Evolutionary conservation across 2,888 invertebrate species (phyloP), one percentile per base, ranked within the genome.

Genomic region (Hydriomena furcata): DNA sequence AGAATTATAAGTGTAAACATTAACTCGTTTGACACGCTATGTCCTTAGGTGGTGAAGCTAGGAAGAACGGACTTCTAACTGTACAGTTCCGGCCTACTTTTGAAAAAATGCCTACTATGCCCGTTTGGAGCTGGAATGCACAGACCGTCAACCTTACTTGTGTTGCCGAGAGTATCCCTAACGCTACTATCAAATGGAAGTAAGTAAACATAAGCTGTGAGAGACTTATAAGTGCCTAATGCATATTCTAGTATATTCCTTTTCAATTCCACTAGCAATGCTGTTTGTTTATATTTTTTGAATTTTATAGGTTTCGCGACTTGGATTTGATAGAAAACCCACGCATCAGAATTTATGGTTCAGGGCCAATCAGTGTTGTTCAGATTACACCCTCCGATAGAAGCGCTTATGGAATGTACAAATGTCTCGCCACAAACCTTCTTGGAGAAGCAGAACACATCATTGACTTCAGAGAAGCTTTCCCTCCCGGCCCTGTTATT

Each of bases 171-270:
- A 93, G 94, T 73, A 92, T 98, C 67, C 98, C 98, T 1, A 98
- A 98, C 76, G 98, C 98, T 0, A 97, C 97, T 5, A 96, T 98
- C 63, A 93, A 94, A 71, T 98, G 97, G 97, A 93, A 92, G 79
- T 93, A 89, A 79, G 88, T 73, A 58, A 34, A 54, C 5, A 27
- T 5, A n/a, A n/a, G n/a, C n/a, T n/a, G n/a, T n/a, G n/a, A n/a
- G n/a, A n/a, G n/a, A n/a, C n/a, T n/a, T n/a, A n/a, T n/a, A n/a
- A n/a, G n/a, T n/a, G n/a, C n/a, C n/a, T n/a, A n/a, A n/a, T n/a
- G n/a, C n/a, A n/a, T n/a, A n/a, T n/a, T n/a, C n/a, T n/a, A n/a
- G n/a, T n/a, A n/a, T n/a, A n/a, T n/a, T n/a, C n/a, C n/a, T n/a
- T n/a, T n/a, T n/a, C n/a, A n/a, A n/a, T n/a, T n/a, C n/a, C n/a